phyloP scores from a whole-genome alignment of 1,140 invertebrate genomes.

The Temnothorax curvispinosus region DNA sequence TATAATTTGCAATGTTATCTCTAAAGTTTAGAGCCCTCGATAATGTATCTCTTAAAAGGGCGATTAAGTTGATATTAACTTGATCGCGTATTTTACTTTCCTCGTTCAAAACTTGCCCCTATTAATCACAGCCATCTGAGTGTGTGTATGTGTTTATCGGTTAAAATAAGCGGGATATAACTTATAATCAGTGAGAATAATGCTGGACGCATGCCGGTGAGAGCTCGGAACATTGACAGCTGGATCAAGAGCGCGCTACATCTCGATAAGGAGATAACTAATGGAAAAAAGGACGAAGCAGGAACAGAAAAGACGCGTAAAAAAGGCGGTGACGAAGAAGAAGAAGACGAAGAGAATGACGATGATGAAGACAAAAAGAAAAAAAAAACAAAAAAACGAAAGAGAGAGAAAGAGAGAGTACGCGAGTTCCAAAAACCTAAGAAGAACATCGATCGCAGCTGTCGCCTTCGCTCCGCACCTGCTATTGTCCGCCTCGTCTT shows the following conservation, averaged over 20 bases:
- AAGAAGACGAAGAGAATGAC: constrained; percentile 1
- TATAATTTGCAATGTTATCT: not conserved
- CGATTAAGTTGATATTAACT: not conserved
- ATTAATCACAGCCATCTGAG: not conserved
- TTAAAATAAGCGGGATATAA: constrained; percentile 6
- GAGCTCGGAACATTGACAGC: constrained; percentile 54
- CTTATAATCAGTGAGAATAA: constrained; percentile 34
- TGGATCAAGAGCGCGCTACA: constrained; percentile 39
- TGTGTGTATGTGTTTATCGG: not conserved
- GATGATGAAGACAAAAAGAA: constrained; percentile 10
- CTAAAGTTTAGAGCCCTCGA: not conserved
- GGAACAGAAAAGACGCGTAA: constrained; percentile 20
- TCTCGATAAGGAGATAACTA: constrained; percentile 59
- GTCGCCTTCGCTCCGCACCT: constrained; percentile 83
- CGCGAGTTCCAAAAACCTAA: constrained; percentile 80
- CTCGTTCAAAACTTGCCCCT: not conserved
- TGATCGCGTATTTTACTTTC: not conserved
- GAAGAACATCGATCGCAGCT: constrained; percentile 84
- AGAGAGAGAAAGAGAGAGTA: constrained; percentile 30
- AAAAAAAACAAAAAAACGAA: not conserved
- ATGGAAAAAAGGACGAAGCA: constrained; percentile 37
- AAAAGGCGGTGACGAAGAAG: constrained; percentile 28
- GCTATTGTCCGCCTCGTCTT: constrained; percentile 82
- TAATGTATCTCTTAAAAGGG: not conserved
- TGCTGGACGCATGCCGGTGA: not conserved